Conservation (phyloP, 2,113 vertebrate genomes). For the Colaptes auratus region DNA sequence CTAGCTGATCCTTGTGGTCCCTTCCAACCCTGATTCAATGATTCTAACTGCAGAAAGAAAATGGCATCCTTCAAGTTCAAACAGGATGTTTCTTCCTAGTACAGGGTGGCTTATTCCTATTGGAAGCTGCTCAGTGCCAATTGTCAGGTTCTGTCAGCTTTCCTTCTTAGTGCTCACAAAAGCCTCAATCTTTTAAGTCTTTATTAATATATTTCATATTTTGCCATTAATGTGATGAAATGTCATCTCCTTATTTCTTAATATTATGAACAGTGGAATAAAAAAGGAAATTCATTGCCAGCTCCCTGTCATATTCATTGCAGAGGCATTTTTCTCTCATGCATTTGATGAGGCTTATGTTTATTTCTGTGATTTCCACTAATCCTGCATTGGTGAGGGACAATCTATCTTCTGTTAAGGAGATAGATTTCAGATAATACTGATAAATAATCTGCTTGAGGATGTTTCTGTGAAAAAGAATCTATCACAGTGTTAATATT, state of each 20-base stretch:
- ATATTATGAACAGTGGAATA: constrained; percentile 2
- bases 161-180: neutral
- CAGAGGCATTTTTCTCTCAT: constrained; percentile 3
- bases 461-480: neutral
- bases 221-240: constrained; percentile 2
- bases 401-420: neutral
- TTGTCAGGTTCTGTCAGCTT: neutral
- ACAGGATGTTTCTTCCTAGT: neutral
- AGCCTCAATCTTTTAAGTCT: neutral
- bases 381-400: neutral
- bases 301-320: neutral
- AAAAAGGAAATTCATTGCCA: constrained; percentile 2
- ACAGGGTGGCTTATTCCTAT: neutral
- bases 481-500: neutral
- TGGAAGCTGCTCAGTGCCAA: neutral
- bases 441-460: neutral
- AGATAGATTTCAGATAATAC: neutral
- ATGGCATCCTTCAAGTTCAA: neutral
- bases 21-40: too few relatives aligned
- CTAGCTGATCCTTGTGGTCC: too few relatives aligned
- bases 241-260: constrained; percentile 17
- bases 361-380: constrained; percentile 1
- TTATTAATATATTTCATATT: neutral
- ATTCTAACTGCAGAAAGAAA: too few relatives aligned
- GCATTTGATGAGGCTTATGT: neutral